Base-by-base conservation (phyloP, 37 sponge, comb jelly and placozoan genomes). In the Mnemiopsis leidyi region DNA sequence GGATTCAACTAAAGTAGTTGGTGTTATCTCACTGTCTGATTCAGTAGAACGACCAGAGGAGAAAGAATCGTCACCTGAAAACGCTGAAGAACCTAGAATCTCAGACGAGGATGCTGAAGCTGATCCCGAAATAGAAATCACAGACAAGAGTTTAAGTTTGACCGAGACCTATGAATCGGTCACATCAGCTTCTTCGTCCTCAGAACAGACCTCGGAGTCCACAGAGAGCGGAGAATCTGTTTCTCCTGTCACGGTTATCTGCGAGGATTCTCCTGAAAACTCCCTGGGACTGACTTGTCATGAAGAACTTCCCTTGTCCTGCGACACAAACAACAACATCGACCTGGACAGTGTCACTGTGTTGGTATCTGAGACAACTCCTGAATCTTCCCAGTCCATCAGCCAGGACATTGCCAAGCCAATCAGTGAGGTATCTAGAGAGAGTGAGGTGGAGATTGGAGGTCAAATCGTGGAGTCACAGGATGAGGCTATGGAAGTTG, bases 261-360 rank as follows among this genome's bases (percentile, higher is more conserved):
- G 79, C 33, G 79, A 77, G 18, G 79, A 77, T 34, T 77, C 79
- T 21, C 79, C 79, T 36, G 61, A 48, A 13, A 48, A 48, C 61
- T 18, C 9, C 13, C 34, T 77, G 79, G 79, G 32, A 2, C 79
- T 77, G 79, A 13, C 21, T 13, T 77, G 79, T 32, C 35, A 77
- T 18, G 79, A 77, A 32, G 32, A 77, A 36, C 32, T 77, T 0
- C 7, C 34, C 0, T 48, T 48, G 13, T 48, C 61, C 5, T 48
- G 61, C 13, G 61, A 48, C 9, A 48, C 13, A 13, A 48, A 48
- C 9, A 48, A 48, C 5, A 48, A 48, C 61, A 48, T 18, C 61
- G 13, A 13, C 13, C 61, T 18, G 5, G 36, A 1, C 33, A 32
- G 32, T 32, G 35, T 32, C 20, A 33, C 79, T 34, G 79, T 77